Evolutionary conservation across 2,797 vertebrate genomes (phyloP), one percentile per base, ranked within the genome.

Genomic region (Lagocephalus sceleratus): DNA sequence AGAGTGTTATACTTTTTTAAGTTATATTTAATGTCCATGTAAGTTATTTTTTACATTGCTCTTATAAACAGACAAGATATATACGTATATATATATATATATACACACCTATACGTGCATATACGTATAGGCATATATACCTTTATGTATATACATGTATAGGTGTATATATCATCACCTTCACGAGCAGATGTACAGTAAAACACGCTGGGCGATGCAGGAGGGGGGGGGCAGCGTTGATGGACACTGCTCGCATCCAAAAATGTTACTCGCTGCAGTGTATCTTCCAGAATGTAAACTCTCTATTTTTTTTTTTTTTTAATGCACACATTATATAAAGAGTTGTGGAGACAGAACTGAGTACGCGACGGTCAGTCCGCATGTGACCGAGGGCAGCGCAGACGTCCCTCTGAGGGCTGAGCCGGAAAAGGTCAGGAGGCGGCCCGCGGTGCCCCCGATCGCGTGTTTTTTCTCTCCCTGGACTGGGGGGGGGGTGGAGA

Each of bases 1-100:
- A 97, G 94, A 97, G 95, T 93, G 93, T 96, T 97, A 95, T 98
- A 93, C 93, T 94, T 95, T 95, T 95, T 95, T 95, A 97, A 98
- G 94, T 96, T 98, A 96, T 98, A 97, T 98, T 95, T 95, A 93
- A 90, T 93, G 91, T 95, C 92, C 94, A 94, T 94, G 93, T 98
- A 98, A 98, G 93, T 99, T 98, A 98, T 99, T 97, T 93, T 91
- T 94, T 94, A 94, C 93, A 92, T 92, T 93, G 90, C 85, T 85
- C 86, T 92, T 93, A 92, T 92, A 93, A 82, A 85, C 79, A 90
- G 81, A 73, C 8, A 2, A 17, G 2, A 40, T 5, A 40, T 40
- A 16, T 7, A 40, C 6, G n/a, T 16, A 40, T 16, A 40, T 40
- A 17, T 16, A 40, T 5, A n/a, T 16, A 40, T 16, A 40, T 15